These are phyloP conservation scores for Habroteleia sp. DNA, from an alignment of 2,888 invertebrate genomes.

Conservation along the genomic window DNA sequence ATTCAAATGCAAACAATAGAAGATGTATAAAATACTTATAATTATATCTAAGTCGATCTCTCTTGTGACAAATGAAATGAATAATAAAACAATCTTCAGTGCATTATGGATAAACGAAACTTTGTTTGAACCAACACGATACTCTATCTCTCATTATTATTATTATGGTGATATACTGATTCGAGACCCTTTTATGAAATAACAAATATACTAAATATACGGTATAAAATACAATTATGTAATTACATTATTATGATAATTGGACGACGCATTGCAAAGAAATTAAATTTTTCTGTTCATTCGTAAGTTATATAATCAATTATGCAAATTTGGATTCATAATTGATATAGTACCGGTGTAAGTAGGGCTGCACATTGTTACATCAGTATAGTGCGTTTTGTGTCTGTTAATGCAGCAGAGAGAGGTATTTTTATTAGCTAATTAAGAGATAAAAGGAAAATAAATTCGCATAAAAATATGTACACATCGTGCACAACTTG, in stretches of 20 bases:
- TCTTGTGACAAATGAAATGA: slow-evolving; percentile 1
- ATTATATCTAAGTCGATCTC: too few species aligned
- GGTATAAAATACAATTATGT: slow-evolving; percentile 32
- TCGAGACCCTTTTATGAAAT: slow-evolving; percentile 10
- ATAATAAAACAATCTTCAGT: slow-evolving; percentile 15
- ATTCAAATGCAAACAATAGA: too few species aligned
- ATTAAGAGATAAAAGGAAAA: slow-evolving; percentile 35
- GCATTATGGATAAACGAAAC: slow-evolving; percentile 9
- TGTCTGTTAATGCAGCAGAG: slow-evolving; percentile 6
- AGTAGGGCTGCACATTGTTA: slow-evolving; percentile 24
- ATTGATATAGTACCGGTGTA: slow-evolving; percentile 34
- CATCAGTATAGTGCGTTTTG: slow-evolving; percentile 12
- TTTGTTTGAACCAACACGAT: slow-evolving; percentile 2
- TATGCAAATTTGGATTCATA: slow-evolving; percentile 44
- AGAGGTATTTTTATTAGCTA: slow-evolving; percentile 35
- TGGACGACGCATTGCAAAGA: slow-evolving; percentile 24
- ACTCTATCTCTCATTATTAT: slow-evolving; percentile 7
- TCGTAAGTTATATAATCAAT: slow-evolving; percentile 39
- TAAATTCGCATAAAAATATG: slow-evolving; percentile 20
- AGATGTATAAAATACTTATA: too few species aligned
- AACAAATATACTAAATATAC: slow-evolving; percentile 25
- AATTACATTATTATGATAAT: slow-evolving; percentile 47
- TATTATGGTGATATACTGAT: slow-evolving; percentile 15
- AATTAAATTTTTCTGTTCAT: slow-evolving; percentile 21
- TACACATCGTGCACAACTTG: not conserved